A percentile compares a stretch with the other conserved stretches of the same genome.
These are phyloP conservation scores for Corydoras maculifer DNA, from an alignment of 2,113 vertebrate genomes.

Conservation along the genomic window DNA sequence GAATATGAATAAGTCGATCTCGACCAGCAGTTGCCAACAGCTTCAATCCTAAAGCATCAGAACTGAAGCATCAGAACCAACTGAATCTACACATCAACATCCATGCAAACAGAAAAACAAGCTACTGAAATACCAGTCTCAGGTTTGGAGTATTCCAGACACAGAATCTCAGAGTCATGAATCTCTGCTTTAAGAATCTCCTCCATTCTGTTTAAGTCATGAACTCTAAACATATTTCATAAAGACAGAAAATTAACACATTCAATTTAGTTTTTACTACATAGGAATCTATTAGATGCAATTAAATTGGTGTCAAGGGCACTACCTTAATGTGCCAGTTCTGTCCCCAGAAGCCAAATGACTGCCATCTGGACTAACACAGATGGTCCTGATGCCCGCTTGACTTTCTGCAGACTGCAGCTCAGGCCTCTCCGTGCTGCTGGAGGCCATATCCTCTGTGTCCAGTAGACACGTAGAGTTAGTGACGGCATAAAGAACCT, in stretches of 20 bases:
- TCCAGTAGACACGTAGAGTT: constrained; percentile 77
- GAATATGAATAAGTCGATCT: constrained; percentile 87
- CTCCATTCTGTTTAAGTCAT: constrained; percentile 78
- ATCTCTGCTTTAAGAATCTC: constrained; percentile 87
- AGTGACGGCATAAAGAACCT: constrained; percentile 81
- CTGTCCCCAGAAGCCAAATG: constrained; percentile 93
- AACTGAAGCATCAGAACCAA: constrained; percentile 12
- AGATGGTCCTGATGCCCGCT: constrained; percentile 81
- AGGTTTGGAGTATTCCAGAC: constrained; percentile 90
- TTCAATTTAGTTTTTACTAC: no score
- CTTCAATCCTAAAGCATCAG: constrained; percentile 72
- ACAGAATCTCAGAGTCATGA: constrained; percentile 90
- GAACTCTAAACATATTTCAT: constrained; percentile 68
- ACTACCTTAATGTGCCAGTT: constrained; percentile 84
- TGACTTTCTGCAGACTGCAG: constrained; percentile 72
- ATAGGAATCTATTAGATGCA: no score
- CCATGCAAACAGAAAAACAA: background rate
- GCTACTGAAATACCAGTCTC: constrained; percentile 67
- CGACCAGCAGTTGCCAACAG: constrained; percentile 88
- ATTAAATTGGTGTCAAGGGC: background rate
- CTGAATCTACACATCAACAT: background rate
- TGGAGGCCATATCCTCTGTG: constrained; percentile 65
- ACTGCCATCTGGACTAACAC: constrained; percentile 87
- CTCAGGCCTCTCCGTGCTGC: constrained; percentile 75
- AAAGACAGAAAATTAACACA: background rate